Evolutionary conservation across 2,888 invertebrate genomes (phyloP).

Genomic region (Clusia tigrina): DNA sequence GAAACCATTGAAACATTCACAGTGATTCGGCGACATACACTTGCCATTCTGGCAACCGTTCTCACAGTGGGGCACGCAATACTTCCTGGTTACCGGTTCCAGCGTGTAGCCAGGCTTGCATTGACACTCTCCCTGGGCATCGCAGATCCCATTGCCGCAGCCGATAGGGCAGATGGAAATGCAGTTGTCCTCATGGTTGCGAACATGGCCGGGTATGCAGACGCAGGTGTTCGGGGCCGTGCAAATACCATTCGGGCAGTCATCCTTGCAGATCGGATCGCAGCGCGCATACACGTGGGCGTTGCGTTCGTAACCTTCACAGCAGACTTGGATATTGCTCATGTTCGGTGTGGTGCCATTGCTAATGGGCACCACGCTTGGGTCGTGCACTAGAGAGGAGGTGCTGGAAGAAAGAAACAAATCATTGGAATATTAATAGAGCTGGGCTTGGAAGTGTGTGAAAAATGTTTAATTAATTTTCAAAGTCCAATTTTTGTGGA

Average conservation of each 20-base stretch:
- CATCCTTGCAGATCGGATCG: conserved; percentile 64
- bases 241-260: conserved; percentile 67
- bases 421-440: too few species aligned
- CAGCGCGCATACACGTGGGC: conserved; percentile 67
- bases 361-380: conserved; percentile 47
- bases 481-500: too few species aligned
- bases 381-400: conserved; percentile 48
- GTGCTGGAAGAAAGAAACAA: conserved; percentile 51
- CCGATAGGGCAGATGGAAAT: conserved; percentile 75
- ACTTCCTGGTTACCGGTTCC: conserved; percentile 56
- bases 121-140: conserved; percentile 51
- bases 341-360: conserved; percentile 68
- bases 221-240: conserved; percentile 65
- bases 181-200: conserved; percentile 64
- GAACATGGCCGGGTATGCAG: conserved; percentile 64
- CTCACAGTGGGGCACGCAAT: conserved; percentile 56
- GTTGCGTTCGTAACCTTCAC: conserved; percentile 74
- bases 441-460: too few species aligned
- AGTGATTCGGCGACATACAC: conserved; percentile 55
- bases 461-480: too few species aligned
- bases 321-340: conserved; percentile 75
- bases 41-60: conserved; percentile 53
- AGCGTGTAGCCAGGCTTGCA: conserved; percentile 59
- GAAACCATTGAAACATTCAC: conserved; percentile 50
- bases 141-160: conserved; percentile 68